These are phyloP conservation scores for Eupithecia insigniata DNA, from an alignment of 2,888 invertebrate species.

Conservation along the genomic window DNA sequence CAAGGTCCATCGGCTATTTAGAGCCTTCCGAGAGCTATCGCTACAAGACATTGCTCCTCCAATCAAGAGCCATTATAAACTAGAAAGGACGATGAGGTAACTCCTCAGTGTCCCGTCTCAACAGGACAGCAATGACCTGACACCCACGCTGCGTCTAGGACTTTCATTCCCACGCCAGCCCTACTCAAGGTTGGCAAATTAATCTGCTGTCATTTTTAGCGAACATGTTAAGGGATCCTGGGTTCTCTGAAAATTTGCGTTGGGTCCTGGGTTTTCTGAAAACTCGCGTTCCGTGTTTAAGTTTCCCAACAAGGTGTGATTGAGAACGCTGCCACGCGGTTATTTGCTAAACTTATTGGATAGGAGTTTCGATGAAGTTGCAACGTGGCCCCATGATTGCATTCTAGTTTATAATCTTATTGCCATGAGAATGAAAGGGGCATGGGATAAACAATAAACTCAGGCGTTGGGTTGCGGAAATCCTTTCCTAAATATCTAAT, in stretches of 20 bases:
- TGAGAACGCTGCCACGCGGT: neutral
- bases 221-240: neutral
- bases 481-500: neutral
- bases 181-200: conserved; percentile 42
- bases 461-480: neutral
- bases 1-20: neutral
- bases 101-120: conserved; percentile 32
- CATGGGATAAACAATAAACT: neutral
- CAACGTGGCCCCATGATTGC: neutral
- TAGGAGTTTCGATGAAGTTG: no score
- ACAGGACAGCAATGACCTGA: conserved; percentile 43
- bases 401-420: neutral
- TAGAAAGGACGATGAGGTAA: conserved; percentile 44
- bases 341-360: neutral
- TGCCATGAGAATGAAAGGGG: neutral
- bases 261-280: no score
- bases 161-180: conserved; percentile 52
- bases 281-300: neutral
- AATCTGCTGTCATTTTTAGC: neutral
- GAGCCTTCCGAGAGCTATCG: neutral
- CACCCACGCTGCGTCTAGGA: conserved; percentile 51
- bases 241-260: conserved; percentile 1
- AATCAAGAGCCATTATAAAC: conserved; percentile 17
- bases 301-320: neutral
- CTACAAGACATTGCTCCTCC: neutral